Conservation (phyloP, 92 coral and sea anemone species). For the Epizoanthus fatuus region DNA sequence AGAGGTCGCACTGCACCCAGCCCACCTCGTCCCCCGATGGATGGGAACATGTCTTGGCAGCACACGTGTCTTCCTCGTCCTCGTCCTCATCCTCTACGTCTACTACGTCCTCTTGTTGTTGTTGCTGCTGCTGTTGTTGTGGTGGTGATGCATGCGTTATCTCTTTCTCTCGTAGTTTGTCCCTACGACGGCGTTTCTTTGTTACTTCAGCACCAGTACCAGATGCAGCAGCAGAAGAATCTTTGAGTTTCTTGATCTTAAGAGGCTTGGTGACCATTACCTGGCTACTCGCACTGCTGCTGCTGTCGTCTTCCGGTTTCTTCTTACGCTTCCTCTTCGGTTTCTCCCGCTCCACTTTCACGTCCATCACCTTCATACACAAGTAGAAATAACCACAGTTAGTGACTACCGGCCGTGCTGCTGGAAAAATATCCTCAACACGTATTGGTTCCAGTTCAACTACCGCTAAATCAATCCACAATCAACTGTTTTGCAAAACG, state of each 20-base stretch:
- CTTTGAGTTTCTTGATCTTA: constrained; percentile 28
- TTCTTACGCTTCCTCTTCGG: constrained; percentile 93
- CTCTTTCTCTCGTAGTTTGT: constrained; percentile 57
- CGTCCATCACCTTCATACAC: constrained; percentile 71
- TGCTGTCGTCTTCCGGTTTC: constrained; percentile 75
- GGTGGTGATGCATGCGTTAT: constrained; percentile 7
- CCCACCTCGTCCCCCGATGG: constrained; percentile 98
- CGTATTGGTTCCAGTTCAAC: too few relatives aligned
- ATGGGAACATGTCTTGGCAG: constrained; percentile 86
- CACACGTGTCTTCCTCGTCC: constrained; percentile 95
- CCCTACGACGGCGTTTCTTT: constrained; percentile 79
- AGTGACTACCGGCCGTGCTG: not conserved
- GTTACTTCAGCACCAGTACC: constrained; percentile 59
- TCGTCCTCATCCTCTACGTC: constrained; percentile 78
- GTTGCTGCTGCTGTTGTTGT: not conserved
- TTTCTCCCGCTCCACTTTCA: constrained; percentile 84
- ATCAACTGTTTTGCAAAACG: not conserved
- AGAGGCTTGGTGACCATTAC: not conserved
- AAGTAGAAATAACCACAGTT: not conserved
- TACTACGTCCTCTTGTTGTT: constrained; percentile 76
- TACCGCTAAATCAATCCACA: too few relatives aligned
- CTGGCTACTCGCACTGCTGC: constrained; percentile 45
- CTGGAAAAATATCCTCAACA: too few relatives aligned
- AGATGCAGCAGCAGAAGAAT: constrained; percentile 37
- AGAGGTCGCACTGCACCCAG: constrained; percentile 98